Base-by-base conservation (phyloP, 2,797 vertebrate species). In the Hephaestus fuliginosus region DNA sequence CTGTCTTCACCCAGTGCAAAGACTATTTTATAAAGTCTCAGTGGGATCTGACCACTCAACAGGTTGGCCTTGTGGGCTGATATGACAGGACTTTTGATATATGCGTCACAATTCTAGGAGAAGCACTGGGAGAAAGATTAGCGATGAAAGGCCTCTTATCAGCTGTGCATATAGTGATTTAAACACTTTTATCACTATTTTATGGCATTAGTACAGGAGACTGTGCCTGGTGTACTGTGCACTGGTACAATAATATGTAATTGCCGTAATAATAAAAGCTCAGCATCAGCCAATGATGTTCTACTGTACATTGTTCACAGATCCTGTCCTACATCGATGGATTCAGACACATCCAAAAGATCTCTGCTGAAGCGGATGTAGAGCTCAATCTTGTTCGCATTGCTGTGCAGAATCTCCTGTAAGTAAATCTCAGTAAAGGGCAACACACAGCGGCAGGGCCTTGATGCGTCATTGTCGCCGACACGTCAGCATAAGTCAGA, bases 31-130 rank as follows among this genome's bases (percentile, higher is more conserved):
- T 96, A 88, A 98, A 97, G 91, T 97, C 97, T 43, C 98, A 99
- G 81, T 99, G 98, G 98, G 98, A 99, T 90, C 97, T 99, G 86
- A 99, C 98, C 69, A 99, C 98, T 0, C 98, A 99, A 80, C 98
- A 99, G 97, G 98, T 98, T 63, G 43, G 28, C 64, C 12, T 30
- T 43, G 48, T 74, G 44, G 12, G 36, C 36, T 39, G 36, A 39
- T 9, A 39, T 9, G 36, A 39, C 36, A 39, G 36, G 36, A 39
- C 8, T 7, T 39, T 7, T 39, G 36, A 80, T 76, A 75, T 5
- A 49, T 28, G 3, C 71, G 15, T 12, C 20, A 12, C 12, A 58
- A 62, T 81, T 89, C 44, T 61, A 33, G 30, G 4, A 66, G 74
- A 81, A 82, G 20, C n/a, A 63, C 30, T 3, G 4, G 18, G 36